Evolutionary conservation across 2,113 vertebrate species (phyloP).

Genomic region (Lutjanus erythropterus): DNA sequence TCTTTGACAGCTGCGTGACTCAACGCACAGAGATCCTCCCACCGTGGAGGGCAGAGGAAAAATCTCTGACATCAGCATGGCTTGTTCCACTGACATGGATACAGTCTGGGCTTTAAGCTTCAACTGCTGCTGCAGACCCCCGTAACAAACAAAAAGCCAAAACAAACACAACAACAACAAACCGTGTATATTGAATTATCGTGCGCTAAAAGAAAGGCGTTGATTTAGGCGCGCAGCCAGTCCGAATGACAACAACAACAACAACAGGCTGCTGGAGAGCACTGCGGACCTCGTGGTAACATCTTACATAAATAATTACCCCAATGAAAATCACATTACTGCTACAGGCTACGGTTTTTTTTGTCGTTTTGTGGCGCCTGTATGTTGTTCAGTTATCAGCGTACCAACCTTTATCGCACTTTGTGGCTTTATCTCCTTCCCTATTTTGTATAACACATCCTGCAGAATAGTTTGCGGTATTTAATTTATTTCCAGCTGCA

Average conservation of each 20-base stretch:
- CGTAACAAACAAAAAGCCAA: background rate
- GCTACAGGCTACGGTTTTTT: background rate
- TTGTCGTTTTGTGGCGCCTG: background rate
- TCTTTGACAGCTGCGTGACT: constrained; percentile 91
- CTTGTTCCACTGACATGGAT: constrained; percentile 76
- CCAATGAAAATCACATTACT: constrained; percentile 3
- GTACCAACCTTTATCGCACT: too few species aligned
- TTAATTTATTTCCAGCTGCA: too few species aligned
- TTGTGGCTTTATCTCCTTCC: background rate
- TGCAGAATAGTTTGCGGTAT: too few species aligned
- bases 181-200: background rate
- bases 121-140: constrained; percentile 4
- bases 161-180: background rate
- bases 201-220: background rate
- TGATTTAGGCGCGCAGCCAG: constrained; percentile 35
- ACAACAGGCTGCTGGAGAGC: constrained; percentile 44
- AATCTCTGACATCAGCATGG: constrained; percentile 84
- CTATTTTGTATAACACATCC: background rate
- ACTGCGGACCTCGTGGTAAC: constrained; percentile 72
- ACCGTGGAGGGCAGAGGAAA: constrained; percentile 74
- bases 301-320: constrained; percentile 12
- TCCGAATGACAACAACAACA: constrained; percentile 53
- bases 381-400: background rate
- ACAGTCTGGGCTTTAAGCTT: constrained; percentile 35
- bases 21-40: constrained; percentile 85